Evolutionary conservation across 2,113 vertebrate species (phyloP), one percentile per base, ranked within the genome.

Genomic region (Meriones unguiculatus): DNA sequence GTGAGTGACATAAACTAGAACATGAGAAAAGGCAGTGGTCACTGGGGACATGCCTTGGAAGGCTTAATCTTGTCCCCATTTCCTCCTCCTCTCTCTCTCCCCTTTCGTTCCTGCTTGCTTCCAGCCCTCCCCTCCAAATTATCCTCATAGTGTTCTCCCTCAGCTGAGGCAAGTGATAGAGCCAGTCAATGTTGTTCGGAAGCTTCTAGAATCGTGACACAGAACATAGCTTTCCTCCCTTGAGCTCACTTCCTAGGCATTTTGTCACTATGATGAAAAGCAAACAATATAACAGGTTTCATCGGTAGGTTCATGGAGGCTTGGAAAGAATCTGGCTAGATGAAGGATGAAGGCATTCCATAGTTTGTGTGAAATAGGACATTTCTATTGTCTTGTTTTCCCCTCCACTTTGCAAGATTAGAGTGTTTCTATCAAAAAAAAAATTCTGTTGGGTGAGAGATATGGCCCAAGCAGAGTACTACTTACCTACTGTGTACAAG

Each of bases 351-450:
- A 95, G 25, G 35, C 30, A 91, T 76, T 77, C 38, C 78, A 97
- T n/a, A 17, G 78, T 91, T 93, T 90, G 54, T 78, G 24, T 91
- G 59, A 97, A 18, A 96, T 1, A 84, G 50, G 28, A 91, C 38
- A 75, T 67, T 77, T 25, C n/a, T 93, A 59, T 4, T 96, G 13
- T 9, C 81, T 18, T 91, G n/a, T 46, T 94, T 95, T 69, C 17
- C 62, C 46, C 5, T 65, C 17, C 17, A 75, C 13, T 3, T 24
- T 24, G n/a, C 35, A 87, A 86, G 18, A 91, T 84, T 80, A 91
- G 95, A 96, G 87, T 72, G 78, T 59, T 92, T 84, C 59, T 80
- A 77, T 52, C 46, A 28, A 85, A 85, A 96, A 50, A 87, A 95
- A 94, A 52, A 82, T 81, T 35, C 64, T 67, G 24, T 62, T 89